phyloP scores from a whole-genome alignment of 2,797 vertebrate genomes.

The Tragopan temminckii region DNA sequence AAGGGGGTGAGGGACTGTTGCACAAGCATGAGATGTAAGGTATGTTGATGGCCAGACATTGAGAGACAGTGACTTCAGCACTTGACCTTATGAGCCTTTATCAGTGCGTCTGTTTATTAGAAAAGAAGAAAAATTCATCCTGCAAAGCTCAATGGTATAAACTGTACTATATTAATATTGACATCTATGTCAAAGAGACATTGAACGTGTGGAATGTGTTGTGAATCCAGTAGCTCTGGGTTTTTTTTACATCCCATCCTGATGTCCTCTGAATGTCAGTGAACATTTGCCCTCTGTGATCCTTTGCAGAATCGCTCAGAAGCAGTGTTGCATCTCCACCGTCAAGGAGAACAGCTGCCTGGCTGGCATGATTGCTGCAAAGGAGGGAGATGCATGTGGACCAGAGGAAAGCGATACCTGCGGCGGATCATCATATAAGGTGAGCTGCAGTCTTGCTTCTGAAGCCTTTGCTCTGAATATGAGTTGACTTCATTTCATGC shows the following conservation, averaged over 20 bases:
- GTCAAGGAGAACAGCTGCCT: slow-evolving; percentile 89
- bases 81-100: neutral
- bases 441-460: slow-evolving; percentile 54
- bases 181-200: neutral
- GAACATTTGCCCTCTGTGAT: neutral
- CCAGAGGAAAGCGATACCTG: slow-evolving; percentile 80
- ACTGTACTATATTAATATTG: neutral
- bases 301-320: slow-evolving; percentile 86
- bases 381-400: slow-evolving; percentile 85
- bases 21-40: neutral
- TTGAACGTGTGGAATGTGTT: neutral
- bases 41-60: neutral
- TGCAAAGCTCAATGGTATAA: neutral
- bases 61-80: neutral
- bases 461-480: neutral
- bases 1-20: neutral
- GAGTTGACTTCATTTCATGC: neutral
- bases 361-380: slow-evolving; percentile 87
- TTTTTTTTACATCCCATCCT: neutral
- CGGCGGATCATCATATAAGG: slow-evolving; percentile 85
- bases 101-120: neutral
- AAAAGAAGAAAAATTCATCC: neutral
- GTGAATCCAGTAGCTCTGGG: neutral
- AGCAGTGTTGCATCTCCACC: slow-evolving; percentile 90
- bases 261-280: neutral